Evolutionary conservation across 2,797 vertebrate species (phyloP), one percentile per base, ranked within the genome.

Genomic region (Paguma larvata): DNA sequence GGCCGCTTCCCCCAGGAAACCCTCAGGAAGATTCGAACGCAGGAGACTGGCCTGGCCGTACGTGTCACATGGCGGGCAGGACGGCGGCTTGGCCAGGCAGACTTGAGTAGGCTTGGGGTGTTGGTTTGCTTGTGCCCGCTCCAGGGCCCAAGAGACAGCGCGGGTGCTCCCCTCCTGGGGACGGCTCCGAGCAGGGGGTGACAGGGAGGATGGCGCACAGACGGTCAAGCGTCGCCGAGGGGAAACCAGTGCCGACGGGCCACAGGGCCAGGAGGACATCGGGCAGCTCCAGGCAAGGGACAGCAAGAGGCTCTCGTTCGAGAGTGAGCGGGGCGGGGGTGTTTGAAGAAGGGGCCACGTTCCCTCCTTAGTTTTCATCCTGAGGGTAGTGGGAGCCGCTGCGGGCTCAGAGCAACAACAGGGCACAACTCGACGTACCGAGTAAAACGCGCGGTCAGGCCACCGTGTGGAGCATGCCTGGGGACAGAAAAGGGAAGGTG

Each of bases 391-490:
- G 75, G 86, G 67, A 19, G 67, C 62, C 62, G 14, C 25, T 2
- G 25, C 27, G 4, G 25, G 63, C 62, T 30, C 62, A 63, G 62
- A 63, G 62, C 62, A 63, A 27, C 23, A 9, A 9, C 27, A 51
- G 1, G 23, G 34, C 30, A 34, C 4, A 19, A 12, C 41, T 75
- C 25, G 9, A 8, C 2, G 2, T 10, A 46, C 7, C 8, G 27
- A n/a, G 44, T 19, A 2, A 12, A 18, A 4, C 3, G 38, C 19
- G 44, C 10, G 27, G 16, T 2, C 6, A 0, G 34, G 70, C 59
- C 1, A 0, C 59, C 38, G 38, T 25, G 0, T 5, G 30, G n/a
- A 30, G 51, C 10, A 2, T 1, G 0, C 27, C 51, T 10, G 72
- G 32, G 8, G 3, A 63, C 38, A 14, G 65, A 5, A 32, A 4